Evolutionary conservation across 2,113 vertebrate species (phyloP).

Genomic region (Phalacrocorax aristotelis): DNA sequence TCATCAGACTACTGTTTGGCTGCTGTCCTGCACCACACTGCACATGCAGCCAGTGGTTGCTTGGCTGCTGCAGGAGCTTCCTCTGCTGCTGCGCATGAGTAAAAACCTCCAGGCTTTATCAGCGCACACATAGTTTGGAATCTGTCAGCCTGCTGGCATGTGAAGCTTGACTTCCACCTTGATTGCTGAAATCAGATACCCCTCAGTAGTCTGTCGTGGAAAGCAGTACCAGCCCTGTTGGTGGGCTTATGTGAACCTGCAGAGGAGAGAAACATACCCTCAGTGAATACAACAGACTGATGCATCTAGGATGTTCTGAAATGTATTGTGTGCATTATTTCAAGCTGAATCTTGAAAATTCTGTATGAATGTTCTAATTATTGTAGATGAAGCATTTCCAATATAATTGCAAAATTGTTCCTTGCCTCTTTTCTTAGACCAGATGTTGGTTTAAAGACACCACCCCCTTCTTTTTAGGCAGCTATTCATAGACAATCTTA

Average conservation of each 20-base stretch:
- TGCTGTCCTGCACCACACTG: not conserved
- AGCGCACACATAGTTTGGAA: not conserved
- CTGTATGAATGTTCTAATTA: conserved; percentile 57
- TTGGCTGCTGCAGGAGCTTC: not conserved
- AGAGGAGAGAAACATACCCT: not conserved
- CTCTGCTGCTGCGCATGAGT: fast-evolving
- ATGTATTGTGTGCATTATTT: conserved; percentile 43
- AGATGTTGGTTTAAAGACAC: conserved; percentile 16
- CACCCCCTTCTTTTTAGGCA: not conserved
- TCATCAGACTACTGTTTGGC: fast-evolving
- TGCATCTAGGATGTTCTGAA: conserved; percentile 8
- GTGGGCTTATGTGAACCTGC: not conserved
- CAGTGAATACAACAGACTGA: not conserved
- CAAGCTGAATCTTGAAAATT: conserved; percentile 35
- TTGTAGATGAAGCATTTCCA: conserved; percentile 52
- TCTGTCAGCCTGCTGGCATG: not conserved
- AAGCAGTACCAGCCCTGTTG: not conserved
- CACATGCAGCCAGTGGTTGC: not conserved
- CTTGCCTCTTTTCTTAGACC: conserved; percentile 52
- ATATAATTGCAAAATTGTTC: conserved; percentile 55
- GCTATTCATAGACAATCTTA: not conserved
- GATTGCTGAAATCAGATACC: not conserved
- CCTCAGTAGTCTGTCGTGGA: not conserved
- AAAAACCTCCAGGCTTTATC: not conserved
- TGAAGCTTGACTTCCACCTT: not conserved